A percentile compares a stretch with the other conserved stretches of the same genome.
These are phyloP conservation scores for Pristis pectinata DNA, from an alignment of 2,797 vertebrate species.

Conservation along the genomic window DNA sequence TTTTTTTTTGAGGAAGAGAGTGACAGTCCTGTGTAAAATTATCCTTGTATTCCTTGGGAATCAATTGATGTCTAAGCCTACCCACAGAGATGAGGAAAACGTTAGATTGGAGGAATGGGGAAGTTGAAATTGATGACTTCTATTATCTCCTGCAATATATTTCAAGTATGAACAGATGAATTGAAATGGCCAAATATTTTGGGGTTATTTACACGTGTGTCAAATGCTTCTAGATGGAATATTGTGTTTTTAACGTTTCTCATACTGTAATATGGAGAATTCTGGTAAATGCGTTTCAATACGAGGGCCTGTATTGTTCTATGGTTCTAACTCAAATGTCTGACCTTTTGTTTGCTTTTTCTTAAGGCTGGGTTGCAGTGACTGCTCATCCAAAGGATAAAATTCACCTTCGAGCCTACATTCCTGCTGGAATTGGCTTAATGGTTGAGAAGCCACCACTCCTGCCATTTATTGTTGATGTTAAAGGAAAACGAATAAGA, in stretches of 20 bases:
- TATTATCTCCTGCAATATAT: not conserved
- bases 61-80: not conserved
- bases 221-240: not conserved
- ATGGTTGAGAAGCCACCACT: slow-evolving; percentile 67
- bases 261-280: not conserved
- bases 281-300: not conserved
- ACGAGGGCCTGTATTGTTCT: too few relatives aligned
- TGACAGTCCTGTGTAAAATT: not conserved
- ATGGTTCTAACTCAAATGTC: not conserved
- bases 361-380: slow-evolving; percentile 81
- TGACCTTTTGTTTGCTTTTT: rapidly evolving
- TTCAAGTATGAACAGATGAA: not conserved
- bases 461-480: slow-evolving; percentile 64
- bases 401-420: slow-evolving; percentile 63
- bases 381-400: slow-evolving; percentile 57
- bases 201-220: not conserved
- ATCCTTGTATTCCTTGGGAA: not conserved
- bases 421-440: slow-evolving; percentile 55
- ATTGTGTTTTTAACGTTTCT: not conserved
- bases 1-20: not conserved
- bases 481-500: slow-evolving; percentile 69
- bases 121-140: not conserved
- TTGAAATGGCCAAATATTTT: not conserved
- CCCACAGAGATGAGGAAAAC: not conserved
- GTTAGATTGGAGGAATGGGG: not conserved